These are phyloP conservation scores for Trigoniulus corallinus DNA, from an alignment of 1,140 invertebrate genomes.

Conservation along the genomic window DNA sequence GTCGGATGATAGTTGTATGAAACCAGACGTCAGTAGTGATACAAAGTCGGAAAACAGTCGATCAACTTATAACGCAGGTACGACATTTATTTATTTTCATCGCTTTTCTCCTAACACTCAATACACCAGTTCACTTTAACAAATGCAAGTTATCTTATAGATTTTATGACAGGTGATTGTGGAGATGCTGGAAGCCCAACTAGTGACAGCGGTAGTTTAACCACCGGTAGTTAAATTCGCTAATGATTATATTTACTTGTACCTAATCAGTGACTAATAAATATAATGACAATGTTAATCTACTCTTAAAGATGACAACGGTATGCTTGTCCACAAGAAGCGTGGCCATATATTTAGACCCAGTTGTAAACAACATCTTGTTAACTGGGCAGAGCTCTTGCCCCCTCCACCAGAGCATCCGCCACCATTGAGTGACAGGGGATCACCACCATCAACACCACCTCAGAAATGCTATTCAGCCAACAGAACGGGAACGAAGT, in stretches of 20 bases:
- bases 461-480: conserved; percentile 5
- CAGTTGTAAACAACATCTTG: conserved; percentile 24
- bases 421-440: conserved; percentile 34
- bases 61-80: conserved; percentile 12
- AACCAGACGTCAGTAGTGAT: conserved; percentile 22
- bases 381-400: conserved; percentile 58
- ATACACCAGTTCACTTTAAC: not conserved
- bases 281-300: conserved; percentile 7
- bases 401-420: conserved; percentile 65
- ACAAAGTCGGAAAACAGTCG: conserved; percentile 18
- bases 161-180: conserved; percentile 14
- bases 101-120: not conserved
- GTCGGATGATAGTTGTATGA: conserved; percentile 25
- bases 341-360: conserved; percentile 17
- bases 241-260: conserved; percentile 16
- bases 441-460: conserved; percentile 18
- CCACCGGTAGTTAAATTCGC: conserved; percentile 18
- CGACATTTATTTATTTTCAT: not conserved
- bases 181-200: conserved; percentile 25
- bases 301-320: conserved; percentile 23
- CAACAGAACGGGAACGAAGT: conserved; percentile 11
- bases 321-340: conserved; percentile 19
- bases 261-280: conserved; percentile 8
- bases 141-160: not conserved
- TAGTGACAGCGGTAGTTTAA: conserved; percentile 27